phyloP scores from a whole-genome alignment of 1,140 invertebrate genomes.

The Adelges cooleyi region DNA sequence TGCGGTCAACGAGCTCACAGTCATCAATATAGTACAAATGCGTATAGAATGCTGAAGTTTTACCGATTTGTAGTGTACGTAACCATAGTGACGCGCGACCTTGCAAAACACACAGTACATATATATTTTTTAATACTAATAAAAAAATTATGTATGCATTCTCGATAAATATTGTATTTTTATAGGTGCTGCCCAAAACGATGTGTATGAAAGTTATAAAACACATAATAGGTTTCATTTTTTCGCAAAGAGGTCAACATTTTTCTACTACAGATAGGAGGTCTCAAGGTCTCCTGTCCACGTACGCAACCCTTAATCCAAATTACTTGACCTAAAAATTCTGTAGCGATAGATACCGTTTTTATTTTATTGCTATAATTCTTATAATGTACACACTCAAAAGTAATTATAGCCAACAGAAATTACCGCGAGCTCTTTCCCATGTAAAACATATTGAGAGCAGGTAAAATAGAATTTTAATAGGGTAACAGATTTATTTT shows the following conservation, averaged over 20 bases:
- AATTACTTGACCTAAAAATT: conserved; percentile 17
- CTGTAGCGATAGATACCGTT: too few species aligned
- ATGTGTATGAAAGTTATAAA: conserved; percentile 7
- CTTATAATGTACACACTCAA: too few species aligned
- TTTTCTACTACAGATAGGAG: conserved; percentile 6
- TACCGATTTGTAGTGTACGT: conserved; percentile 18
- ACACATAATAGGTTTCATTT: not conserved
- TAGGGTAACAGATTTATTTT: too few species aligned
- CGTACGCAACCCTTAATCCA: not conserved
- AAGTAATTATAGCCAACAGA: too few species aligned
- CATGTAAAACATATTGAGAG: too few species aligned
- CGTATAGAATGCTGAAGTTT: not conserved
- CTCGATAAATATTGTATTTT: conserved; percentile 24
- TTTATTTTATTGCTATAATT: too few species aligned
- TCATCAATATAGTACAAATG: not conserved
- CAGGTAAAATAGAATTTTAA: too few species aligned
- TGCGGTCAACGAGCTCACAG: too few species aligned
- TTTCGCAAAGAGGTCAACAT: conserved; percentile 1
- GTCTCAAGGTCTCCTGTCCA: conserved; percentile 14
- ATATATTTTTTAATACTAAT: not conserved
- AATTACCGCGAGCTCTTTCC: too few species aligned
- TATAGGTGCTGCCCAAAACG: conserved; percentile 3
- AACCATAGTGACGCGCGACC: not conserved
- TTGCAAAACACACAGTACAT: conserved; percentile 21
- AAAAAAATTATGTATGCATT: not conserved